These are phyloP conservation scores for Apamea anceps DNA, from an alignment of 2,888 invertebrate genomes.

Conservation along the genomic window DNA sequence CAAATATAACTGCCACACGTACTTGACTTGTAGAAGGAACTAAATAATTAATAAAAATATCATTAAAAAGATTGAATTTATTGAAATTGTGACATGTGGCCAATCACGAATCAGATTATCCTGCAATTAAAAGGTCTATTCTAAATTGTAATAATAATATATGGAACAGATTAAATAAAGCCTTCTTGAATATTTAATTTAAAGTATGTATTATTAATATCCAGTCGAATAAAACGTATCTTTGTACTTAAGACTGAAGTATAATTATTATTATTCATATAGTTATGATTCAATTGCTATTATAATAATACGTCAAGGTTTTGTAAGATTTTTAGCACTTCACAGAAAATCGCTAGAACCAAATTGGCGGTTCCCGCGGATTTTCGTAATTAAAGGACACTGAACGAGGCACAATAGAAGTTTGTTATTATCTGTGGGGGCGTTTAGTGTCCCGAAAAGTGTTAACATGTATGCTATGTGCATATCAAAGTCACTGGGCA, in stretches of 20 bases:
- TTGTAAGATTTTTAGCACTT: slow-evolving; percentile 8
- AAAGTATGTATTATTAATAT: slow-evolving; percentile 2
- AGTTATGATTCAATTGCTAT: neutral
- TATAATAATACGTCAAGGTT: neutral
- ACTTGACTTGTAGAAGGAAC: neutral
- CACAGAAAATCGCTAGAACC: neutral
- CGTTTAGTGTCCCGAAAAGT: neutral
- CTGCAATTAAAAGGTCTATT: slow-evolving; percentile 1
- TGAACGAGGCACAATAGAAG: neutral
- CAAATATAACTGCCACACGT: neutral
- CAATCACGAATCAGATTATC: slow-evolving; percentile 4
- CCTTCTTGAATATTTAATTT: slow-evolving; percentile 11
- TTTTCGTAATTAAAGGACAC: too few species aligned
- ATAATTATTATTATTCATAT: neutral
- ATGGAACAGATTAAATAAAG: slow-evolving; percentile 16
- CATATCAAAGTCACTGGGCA: too few species aligned
- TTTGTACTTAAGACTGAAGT: slow-evolving; percentile 48
- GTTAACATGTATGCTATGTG: neutral
- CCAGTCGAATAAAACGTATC: slow-evolving; percentile 28
- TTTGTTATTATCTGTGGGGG: neutral
- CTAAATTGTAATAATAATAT: neutral
- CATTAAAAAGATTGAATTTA: neutral
- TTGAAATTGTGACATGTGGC: neutral
- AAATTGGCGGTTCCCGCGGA: neutral
- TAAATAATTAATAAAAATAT: slow-evolving; percentile 7